Percentiles rank a stretch among this genome's conserved stretches.
Conservation (phyloP, 2,113 vertebrate genomes). For the Anarhynchus alexandrinus region DNA sequence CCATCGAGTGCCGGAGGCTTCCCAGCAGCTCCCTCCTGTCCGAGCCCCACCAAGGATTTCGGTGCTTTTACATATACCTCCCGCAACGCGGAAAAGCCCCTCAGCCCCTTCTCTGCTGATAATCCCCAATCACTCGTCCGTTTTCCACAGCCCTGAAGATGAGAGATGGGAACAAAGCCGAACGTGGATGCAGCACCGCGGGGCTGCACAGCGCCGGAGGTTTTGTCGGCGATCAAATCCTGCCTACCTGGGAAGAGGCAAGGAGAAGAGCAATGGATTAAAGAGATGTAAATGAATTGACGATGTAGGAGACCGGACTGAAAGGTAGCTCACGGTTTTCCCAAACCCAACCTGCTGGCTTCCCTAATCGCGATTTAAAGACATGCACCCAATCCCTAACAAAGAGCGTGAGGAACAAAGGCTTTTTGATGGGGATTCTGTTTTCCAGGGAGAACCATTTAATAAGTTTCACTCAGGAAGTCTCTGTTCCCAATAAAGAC, state of each 20-base stretch:
- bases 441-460: constrained; percentile 69
- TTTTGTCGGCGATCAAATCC: not conserved
- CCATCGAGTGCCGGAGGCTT: not conserved
- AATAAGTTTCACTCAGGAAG: constrained; percentile 78
- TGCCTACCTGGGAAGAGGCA: not conserved
- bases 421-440: constrained; percentile 44
- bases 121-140: not conserved
- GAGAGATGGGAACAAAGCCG: not conserved
- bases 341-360: not conserved
- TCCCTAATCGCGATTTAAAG: not conserved
- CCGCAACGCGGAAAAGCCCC: rapidly evolving
- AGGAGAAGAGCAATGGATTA: not conserved
- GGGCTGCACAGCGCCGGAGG: not conserved
- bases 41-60: not conserved
- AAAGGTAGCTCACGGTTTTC: not conserved
- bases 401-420: not conserved
- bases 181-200: rapidly evolving
- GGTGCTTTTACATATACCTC: not conserved
- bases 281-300: not conserved
- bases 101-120: not conserved
- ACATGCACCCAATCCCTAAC: not conserved
- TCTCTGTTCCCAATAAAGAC: constrained; percentile 80
- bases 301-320: not conserved
- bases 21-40: not conserved
- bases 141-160: not conserved